Conservation (phyloP, 1,140 invertebrate species). For the Plectrocnemia conspersa region DNA sequence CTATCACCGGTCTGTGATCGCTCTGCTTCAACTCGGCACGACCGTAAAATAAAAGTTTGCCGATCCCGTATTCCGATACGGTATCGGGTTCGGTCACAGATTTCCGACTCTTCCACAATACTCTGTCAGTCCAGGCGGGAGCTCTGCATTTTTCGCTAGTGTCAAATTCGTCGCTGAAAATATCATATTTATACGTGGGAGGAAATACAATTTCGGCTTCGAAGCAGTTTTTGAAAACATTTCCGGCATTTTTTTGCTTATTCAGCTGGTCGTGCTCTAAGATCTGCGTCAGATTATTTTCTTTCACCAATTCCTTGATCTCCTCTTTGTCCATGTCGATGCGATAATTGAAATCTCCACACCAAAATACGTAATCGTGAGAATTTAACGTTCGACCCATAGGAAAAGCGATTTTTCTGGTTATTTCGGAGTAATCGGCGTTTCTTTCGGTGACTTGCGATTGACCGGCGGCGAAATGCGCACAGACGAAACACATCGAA, state of each 20-base stretch:
- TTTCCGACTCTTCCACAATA: conserved; percentile 83
- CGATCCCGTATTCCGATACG: conserved; percentile 63
- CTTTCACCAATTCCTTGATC: conserved; percentile 78
- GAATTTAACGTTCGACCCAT: conserved; percentile 88
- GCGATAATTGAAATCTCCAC: conserved; percentile 99
- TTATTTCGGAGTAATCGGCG: conserved; percentile 94
- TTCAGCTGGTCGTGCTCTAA: conserved; percentile 87
- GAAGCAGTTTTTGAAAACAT: conserved; percentile 91
- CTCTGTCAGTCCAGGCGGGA: conserved; percentile 96
- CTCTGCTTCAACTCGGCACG: conserved; percentile 94
- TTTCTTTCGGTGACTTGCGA: conserved; percentile 93
- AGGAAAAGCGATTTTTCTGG: conserved; percentile 87
- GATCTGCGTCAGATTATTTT: conserved; percentile 73
- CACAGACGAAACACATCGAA: conserved; percentile 95
- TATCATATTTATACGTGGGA: conserved; percentile 98
- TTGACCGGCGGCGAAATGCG: conserved; percentile 98
- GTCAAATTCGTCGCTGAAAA: conserved; percentile 98
- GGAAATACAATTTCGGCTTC: conserved; percentile 91
- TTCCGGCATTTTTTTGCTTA: conserved; percentile 71
- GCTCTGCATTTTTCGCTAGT: conserved; percentile 96
- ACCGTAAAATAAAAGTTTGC: conserved; percentile 85
- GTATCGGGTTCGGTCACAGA: conserved; percentile 63
- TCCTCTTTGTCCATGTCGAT: conserved; percentile 95
- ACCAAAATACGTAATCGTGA: conserved; percentile 99
- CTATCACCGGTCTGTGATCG: conserved; percentile 93